Percentiles rank a stretch among this genome's conserved stretches.
Conservation (phyloP, 2,113 vertebrate species). For the Thomomys bottae region DNA sequence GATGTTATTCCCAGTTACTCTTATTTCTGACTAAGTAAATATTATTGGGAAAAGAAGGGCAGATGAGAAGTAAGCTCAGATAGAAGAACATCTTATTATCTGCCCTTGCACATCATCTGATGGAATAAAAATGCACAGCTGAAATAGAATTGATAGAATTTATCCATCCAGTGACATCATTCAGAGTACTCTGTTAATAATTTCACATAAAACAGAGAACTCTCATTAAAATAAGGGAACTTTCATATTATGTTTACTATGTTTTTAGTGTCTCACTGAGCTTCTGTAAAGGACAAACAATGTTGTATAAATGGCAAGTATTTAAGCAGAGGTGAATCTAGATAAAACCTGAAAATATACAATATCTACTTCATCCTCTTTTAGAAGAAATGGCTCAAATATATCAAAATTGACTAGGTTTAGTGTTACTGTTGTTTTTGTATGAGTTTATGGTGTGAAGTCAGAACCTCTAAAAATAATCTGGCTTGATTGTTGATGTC, state of each 20-base stretch:
- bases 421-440: neutral
- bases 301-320: neutral
- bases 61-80: accelerated
- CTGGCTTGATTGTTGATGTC: neutral
- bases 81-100: neutral
- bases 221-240: neutral
- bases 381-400: neutral
- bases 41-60: neutral
- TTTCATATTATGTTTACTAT: neutral
- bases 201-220: neutral
- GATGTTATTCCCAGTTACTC: slow-evolving; percentile 55
- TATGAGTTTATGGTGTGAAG: neutral
- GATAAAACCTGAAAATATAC: neutral
- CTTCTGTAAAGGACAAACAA: neutral
- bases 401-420: neutral
- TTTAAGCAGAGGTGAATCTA: too few species aligned
- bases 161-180: neutral
- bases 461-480: neutral
- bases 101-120: neutral
- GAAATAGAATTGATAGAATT: neutral
- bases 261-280: neutral
- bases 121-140: slow-evolving; percentile 53
- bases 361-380: neutral
- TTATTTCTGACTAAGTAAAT: slow-evolving; percentile 65
- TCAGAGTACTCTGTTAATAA: slow-evolving; percentile 40